Conservation (phyloP, 2,797 vertebrate species). For the Limnodromus scolopaceus region DNA sequence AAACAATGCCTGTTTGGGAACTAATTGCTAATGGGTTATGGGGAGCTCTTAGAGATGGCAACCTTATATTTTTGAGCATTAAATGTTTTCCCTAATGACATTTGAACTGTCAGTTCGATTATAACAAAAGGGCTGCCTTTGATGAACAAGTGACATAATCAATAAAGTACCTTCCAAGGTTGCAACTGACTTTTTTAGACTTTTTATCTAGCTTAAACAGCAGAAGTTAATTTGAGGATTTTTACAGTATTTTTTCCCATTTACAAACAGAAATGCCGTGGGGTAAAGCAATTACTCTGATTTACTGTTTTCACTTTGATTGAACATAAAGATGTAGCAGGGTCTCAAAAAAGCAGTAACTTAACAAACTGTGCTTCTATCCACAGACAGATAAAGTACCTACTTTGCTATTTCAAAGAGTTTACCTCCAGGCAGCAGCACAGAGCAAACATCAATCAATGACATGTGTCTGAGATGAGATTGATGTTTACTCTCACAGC, state of each 20-base stretch:
- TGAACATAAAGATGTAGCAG: conserved; percentile 77
- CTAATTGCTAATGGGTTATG: conserved; percentile 31
- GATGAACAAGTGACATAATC: conserved; percentile 64
- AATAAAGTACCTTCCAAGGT: conserved; percentile 56
- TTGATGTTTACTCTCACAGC: conserved; percentile 74
- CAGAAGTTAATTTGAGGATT: conserved; percentile 77
- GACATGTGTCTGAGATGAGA: conserved; percentile 68
- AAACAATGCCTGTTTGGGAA: conserved; percentile 48
- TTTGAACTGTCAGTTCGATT: not conserved
- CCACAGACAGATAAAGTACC: conserved; percentile 76
- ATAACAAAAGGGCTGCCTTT: conserved; percentile 35
- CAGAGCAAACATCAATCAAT: conserved; percentile 73
- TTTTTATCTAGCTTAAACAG: conserved; percentile 66
- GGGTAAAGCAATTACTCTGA: conserved; percentile 81
- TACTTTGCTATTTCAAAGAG: conserved; percentile 75
- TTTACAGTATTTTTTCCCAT: conserved; percentile 74
- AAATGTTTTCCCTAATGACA: conserved; percentile 60
- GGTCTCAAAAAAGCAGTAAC: conserved; percentile 74
- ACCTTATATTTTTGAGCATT: conserved; percentile 53
- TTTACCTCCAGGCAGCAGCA: conserved; percentile 67
- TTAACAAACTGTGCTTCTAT: conserved; percentile 71
- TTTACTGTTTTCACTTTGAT: conserved; percentile 78
- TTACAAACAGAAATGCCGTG: conserved; percentile 72
- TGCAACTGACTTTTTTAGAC: conserved; percentile 41
- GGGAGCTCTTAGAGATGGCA: conserved; percentile 14